Evolutionary conservation across 2,888 invertebrate genomes (phyloP), one percentile per base, ranked within the genome.

Genomic region (Calliphora vomitoria): DNA sequence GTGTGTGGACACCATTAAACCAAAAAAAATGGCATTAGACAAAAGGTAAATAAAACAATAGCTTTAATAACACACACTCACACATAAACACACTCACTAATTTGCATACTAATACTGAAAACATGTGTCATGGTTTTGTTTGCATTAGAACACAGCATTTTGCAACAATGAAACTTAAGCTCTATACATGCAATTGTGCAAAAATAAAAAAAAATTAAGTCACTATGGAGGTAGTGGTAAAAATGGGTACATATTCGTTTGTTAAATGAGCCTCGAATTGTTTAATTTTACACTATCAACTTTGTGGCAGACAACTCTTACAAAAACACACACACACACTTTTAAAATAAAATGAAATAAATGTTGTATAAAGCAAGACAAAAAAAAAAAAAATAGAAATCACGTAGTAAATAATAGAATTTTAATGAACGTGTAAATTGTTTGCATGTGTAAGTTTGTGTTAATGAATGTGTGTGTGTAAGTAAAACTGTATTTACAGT

Each of bases 391-490:
- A 25, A 25, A 25, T n/a, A 25, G 2, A 25, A 81, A 80, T 80
- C 75, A 75, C 72, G 47, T 71, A 64, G 80, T 85, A 62, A 81
- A 85, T 75, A 85, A 85, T 85, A 85, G 85, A 68, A 85, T 85
- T 85, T 85, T 85, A 85, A 85, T 85, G 85, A 85, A 80, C 75
- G 74, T 80, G 53, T 85, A 81, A 80, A 81, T 69, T 75, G 71
- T 78, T 66, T 74, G 44, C 68, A 13, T 83, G 50, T n/a, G 11
- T 69, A 3, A 44, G 44, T 44, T 13, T 44, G 4, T 35, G 35
- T 35, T 35, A 4, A 13, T 83, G 69, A 10, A 4, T 69, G 44
- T 11, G 44, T 44, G 11, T 44, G 68, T 75, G 80, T 69, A 69
- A 66, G 72, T 72, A 69, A 83, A 64, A 78, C 44, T 62, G 35